phyloP scores from a whole-genome alignment of 2,113 vertebrate species.

The Rattus norvegicus region DNA sequence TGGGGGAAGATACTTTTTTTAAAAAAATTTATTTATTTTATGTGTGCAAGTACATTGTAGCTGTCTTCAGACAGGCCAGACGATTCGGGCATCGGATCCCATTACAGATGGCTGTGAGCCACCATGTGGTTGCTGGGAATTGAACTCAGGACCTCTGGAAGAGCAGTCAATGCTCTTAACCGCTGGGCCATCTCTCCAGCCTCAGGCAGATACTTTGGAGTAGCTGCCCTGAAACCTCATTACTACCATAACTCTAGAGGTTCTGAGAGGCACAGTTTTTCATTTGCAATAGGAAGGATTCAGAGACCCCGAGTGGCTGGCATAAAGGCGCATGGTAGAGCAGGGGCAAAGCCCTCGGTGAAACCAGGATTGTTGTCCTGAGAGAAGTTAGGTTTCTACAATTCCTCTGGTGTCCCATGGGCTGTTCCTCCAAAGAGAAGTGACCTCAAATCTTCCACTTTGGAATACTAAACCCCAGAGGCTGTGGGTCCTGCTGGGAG shows the following conservation, averaged over 20 bases:
- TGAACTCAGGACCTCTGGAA: too few species aligned
- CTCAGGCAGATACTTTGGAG: neutral
- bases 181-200: too few species aligned
- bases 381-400: accelerated
- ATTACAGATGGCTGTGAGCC: too few species aligned
- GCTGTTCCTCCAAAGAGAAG: neutral
- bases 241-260: neutral
- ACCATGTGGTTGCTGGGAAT: too few species aligned
- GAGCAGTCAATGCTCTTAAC: too few species aligned
- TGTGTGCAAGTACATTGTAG: too few species aligned
- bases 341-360: too few species aligned
- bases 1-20: neutral
- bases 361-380: neutral
- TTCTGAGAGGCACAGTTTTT: neutral
- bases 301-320: neutral
- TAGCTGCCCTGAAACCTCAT: accelerated
- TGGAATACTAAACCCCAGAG: neutral
- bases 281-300: neutral
- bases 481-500: neutral
- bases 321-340: accelerated
- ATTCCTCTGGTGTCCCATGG: neutral
- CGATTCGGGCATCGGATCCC: too few species aligned
- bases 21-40: too few species aligned
- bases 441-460: neutral
- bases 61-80: too few species aligned